Conservation (phyloP, 2,888 invertebrate genomes). For the Epinotia bilunana region DNA sequence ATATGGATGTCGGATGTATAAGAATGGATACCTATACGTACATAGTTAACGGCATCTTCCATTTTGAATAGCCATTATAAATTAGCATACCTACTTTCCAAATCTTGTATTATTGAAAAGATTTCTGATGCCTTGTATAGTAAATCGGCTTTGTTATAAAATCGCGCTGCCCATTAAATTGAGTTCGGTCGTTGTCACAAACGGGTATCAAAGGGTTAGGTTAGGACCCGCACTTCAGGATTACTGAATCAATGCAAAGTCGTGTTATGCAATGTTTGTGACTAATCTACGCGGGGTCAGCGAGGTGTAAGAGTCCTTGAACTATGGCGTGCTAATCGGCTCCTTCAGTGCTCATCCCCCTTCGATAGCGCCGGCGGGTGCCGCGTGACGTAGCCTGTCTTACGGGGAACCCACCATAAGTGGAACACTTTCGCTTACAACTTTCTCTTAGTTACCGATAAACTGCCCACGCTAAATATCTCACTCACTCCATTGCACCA, state of each 20-base stretch:
- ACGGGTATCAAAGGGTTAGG: background rate
- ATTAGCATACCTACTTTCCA: background rate
- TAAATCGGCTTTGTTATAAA: slow-evolving; percentile 12
- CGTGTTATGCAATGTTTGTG: slow-evolving; percentile 16
- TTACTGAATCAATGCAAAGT: slow-evolving; percentile 25
- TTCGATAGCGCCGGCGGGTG: slow-evolving; percentile 31
- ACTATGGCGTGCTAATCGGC: slow-evolving; percentile 74
- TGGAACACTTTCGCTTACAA: slow-evolving; percentile 40
- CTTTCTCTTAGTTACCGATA: slow-evolving; percentile 17
- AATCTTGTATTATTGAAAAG: background rate
- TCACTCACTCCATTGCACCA: background rate
- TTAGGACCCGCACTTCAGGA: background rate
- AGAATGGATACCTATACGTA: too few relatives aligned
- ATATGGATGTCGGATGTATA: too few relatives aligned
- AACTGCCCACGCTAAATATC: background rate
- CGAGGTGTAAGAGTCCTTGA: slow-evolving; percentile 64
- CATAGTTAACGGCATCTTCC: background rate
- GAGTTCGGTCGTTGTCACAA: slow-evolving; percentile 5
- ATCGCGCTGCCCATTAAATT: slow-evolving; percentile 9
- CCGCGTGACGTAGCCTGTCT: slow-evolving; percentile 46
- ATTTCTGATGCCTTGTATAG: background rate
- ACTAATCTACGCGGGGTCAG: slow-evolving; percentile 21
- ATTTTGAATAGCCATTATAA: background rate
- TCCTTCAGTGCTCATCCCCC: slow-evolving; percentile 49
- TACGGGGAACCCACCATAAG: slow-evolving; percentile 16